phyloP scores from a whole-genome alignment of 2,797 vertebrate species.

The Microctenopoma stevenorrisi region DNA sequence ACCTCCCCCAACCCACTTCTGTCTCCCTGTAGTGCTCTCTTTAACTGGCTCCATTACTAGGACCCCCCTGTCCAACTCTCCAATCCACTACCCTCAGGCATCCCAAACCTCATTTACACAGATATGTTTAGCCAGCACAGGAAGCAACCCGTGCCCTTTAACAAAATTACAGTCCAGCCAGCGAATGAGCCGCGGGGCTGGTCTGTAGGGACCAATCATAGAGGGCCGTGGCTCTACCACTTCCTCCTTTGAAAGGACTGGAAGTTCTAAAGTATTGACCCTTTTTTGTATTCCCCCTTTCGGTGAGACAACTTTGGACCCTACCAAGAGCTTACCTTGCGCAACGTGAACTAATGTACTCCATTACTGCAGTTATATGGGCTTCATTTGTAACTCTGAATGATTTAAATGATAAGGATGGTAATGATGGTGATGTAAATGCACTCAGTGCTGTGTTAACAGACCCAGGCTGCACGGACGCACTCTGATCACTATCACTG shows the following conservation, averaged over 20 bases:
- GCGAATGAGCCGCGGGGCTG: conserved; percentile 81
- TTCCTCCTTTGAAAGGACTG: conserved; percentile 65
- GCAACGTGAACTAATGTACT: conserved; percentile 61
- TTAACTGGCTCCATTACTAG: conserved; percentile 69
- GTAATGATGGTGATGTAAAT: conserved; percentile 79
- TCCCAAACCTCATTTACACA: conserved; percentile 83
- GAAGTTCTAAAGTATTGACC: conserved; percentile 30
- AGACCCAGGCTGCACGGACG: conserved; percentile 70
- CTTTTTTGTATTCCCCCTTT: conserved; percentile 36
- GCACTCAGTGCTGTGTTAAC: conserved; percentile 79
- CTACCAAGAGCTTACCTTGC: conserved; percentile 63
- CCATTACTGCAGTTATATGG: conserved; percentile 72
- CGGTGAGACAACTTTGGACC: conserved; percentile 43
- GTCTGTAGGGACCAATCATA: conserved; percentile 81
- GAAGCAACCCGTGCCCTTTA: conserved; percentile 82
- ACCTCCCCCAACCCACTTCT: conserved; percentile 7
- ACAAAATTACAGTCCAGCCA: conserved; percentile 80
- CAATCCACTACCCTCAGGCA: conserved; percentile 70
- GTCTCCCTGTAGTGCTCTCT: conserved; percentile 63
- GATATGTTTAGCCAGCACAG: conserved; percentile 85
- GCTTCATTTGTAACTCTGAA: conserved; percentile 67
- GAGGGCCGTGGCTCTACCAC: conserved; percentile 55
- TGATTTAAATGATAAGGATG: conserved; percentile 74
- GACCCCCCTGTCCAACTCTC: conserved; percentile 25
- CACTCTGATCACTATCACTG: conserved; percentile 79